Evolutionary conservation across 2,113 vertebrate genomes (phyloP).

Genomic region (Pterocles orientalis): DNA sequence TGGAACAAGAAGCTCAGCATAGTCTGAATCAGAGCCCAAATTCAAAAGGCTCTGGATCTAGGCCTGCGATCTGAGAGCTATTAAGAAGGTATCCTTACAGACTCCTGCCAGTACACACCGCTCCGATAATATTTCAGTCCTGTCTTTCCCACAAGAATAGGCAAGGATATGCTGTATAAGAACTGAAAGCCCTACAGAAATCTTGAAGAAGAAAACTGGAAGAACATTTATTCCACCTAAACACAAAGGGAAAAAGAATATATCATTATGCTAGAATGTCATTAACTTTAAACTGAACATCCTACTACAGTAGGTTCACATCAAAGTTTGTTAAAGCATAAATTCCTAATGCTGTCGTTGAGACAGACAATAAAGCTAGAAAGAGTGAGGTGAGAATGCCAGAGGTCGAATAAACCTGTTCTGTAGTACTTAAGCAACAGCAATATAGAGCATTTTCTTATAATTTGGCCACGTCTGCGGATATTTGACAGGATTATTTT

Average conservation of each 20-base stretch:
- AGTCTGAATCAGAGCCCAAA: neutral
- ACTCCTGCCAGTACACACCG: neutral
- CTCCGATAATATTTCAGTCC: neutral
- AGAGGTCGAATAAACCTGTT: neutral
- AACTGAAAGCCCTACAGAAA: neutral
- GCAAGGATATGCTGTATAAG: accelerated
- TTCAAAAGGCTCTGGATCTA: neutral
- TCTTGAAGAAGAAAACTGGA: neutral
- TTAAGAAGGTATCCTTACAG: neutral
- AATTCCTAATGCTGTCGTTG: neutral
- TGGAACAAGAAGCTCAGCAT: neutral
- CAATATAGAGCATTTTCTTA: neutral
- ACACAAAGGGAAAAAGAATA: neutral
- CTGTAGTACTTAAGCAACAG: neutral
- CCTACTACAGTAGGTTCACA: neutral
- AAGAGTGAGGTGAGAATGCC: neutral
- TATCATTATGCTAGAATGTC: neutral
- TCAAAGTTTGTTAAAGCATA: neutral
- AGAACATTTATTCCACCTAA: neutral
- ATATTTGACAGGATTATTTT: conserved; percentile 46
- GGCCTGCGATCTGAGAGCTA: neutral
- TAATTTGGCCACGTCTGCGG: neutral
- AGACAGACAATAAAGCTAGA: neutral
- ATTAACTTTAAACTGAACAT: neutral
- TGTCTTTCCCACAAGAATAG: neutral